A percentile compares a stretch with the other conserved stretches of the same genome.
Conservation (phyloP, 2,888 invertebrate genomes). For the Leptura quadrifasciata region DNA sequence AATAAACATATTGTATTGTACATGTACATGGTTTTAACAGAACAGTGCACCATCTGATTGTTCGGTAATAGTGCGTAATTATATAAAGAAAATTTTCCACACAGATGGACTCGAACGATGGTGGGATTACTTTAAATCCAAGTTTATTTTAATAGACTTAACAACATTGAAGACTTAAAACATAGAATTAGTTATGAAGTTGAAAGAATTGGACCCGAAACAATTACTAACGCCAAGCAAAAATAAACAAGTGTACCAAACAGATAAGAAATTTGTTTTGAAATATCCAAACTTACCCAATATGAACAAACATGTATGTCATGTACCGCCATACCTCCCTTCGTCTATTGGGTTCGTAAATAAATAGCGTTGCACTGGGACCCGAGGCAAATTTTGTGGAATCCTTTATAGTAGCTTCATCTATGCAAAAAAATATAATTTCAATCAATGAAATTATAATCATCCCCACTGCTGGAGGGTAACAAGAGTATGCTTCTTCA, state of each 20-base stretch:
- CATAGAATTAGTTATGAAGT: too few species aligned
- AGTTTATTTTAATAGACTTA: too few species aligned
- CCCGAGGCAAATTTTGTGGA: constrained; percentile 76
- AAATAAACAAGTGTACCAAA: background rate
- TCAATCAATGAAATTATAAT: constrained; percentile 91
- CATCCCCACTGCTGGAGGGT: constrained; percentile 95
- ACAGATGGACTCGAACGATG: too few species aligned
- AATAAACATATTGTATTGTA: too few species aligned
- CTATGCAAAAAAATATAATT: constrained; percentile 81
- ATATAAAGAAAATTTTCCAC: too few species aligned
- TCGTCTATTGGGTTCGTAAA: constrained; percentile 92
- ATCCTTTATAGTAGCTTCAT: constrained; percentile 64
- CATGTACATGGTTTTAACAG: too few species aligned
- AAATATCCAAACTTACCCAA: constrained; percentile 80
- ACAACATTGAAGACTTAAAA: too few species aligned
- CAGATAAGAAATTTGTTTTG: background rate
- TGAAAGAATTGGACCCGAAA: too few species aligned
- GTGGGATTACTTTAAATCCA: too few species aligned
- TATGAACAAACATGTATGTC: constrained; percentile 97
- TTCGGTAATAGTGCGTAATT: too few species aligned
- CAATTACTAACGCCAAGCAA: too few species aligned
- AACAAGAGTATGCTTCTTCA: constrained; percentile 93
- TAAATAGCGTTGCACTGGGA: constrained; percentile 80
- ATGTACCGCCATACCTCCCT: constrained; percentile 95
- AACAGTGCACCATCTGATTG: too few species aligned